Percentiles rank a stretch among this genome's conserved stretches.
Conservation (phyloP, 2,797 vertebrate species). For the Galagoides demidoff region DNA sequence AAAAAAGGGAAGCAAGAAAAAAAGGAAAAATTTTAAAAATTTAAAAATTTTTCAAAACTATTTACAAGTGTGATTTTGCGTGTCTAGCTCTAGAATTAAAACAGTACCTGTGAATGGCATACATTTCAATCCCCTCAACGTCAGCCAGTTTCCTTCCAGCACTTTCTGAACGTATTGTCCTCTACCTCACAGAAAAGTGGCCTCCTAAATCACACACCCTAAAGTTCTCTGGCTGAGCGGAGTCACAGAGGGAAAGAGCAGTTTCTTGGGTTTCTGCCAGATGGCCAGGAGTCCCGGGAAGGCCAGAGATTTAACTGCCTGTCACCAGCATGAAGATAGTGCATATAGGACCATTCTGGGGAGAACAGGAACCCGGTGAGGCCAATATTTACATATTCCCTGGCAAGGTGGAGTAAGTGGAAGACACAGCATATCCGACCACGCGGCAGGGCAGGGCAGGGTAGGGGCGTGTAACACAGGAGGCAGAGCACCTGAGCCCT, state of each 20-base stretch:
- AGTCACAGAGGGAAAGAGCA: neutral
- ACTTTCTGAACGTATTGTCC: neutral
- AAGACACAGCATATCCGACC: constrained; percentile 10
- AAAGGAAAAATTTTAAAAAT: neutral
- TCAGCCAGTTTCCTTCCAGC: neutral
- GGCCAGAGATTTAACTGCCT: neutral
- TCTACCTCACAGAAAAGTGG: neutral
- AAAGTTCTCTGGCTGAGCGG: neutral
- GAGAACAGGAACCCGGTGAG: neutral
- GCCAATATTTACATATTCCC: neutral
- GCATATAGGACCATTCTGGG: neutral
- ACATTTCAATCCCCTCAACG: neutral
- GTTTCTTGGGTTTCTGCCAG: constrained; percentile 34
- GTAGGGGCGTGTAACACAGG: constrained; percentile 53
- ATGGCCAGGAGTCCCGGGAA: neutral
- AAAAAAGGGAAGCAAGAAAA: neutral
- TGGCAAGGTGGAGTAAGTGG: neutral
- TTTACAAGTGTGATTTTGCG: neutral
- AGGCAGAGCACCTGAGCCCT: constrained; percentile 13
- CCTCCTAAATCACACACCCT: neutral
- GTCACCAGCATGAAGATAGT: neutral
- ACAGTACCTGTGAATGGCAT: neutral
- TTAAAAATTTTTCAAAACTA: neutral
- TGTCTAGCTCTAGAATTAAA: neutral
- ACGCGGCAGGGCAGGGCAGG: neutral